Conservation (phyloP, 2,113 vertebrate species). For the Urocynchramus pylzowi region DNA sequence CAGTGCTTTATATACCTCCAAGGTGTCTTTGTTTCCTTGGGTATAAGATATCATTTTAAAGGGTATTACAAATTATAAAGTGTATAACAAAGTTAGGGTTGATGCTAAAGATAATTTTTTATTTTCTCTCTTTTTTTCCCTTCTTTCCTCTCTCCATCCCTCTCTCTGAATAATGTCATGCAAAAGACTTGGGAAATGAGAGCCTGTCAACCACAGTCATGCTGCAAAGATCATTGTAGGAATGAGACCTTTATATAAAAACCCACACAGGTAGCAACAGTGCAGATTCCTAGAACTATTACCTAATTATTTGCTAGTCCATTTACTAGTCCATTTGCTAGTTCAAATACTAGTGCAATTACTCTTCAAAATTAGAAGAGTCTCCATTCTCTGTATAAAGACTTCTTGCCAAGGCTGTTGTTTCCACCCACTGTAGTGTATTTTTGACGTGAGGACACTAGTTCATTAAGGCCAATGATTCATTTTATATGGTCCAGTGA, state of each 20-base stretch:
- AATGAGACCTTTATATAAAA: neutral
- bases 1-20: neutral
- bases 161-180: neutral
- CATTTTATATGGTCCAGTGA: neutral
- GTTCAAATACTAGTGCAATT: neutral
- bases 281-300: neutral
- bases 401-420: neutral
- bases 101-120: neutral
- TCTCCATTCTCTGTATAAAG: neutral
- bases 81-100: neutral
- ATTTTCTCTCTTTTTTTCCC: rapidly evolving
- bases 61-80: neutral
- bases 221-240: neutral
- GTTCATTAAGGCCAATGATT: constrained; percentile 26
- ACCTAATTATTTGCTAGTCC: neutral
- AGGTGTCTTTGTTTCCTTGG: neutral
- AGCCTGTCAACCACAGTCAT: neutral
- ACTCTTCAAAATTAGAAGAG: neutral
- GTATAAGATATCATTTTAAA: neutral
- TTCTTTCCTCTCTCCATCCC: neutral
- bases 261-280: neutral
- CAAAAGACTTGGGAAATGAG: neutral
- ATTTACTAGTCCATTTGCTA: no score
- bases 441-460: neutral
- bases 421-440: neutral